Conservation (phyloP, 2,797 vertebrate genomes). For the Coendou prehensilis region DNA sequence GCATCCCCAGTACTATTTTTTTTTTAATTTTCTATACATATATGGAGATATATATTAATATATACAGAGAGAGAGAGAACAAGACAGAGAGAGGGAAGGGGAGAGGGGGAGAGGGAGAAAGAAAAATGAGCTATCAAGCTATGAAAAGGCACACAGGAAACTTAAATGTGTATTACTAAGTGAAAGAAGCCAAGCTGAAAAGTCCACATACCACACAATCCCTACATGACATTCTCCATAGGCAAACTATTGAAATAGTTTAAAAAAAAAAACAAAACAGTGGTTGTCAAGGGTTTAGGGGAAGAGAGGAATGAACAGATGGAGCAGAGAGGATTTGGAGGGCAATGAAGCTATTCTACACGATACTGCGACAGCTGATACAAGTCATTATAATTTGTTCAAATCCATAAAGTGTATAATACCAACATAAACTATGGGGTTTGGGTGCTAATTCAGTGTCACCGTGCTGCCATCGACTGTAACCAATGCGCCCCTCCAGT, state of each 20-base stretch:
- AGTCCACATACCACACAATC: background rate
- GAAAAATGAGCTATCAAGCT: background rate
- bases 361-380: background rate
- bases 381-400: background rate
- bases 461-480: background rate
- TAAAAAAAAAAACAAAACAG: background rate
- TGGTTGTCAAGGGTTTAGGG: background rate
- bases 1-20: background rate
- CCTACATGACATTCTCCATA: background rate
- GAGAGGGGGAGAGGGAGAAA: too few species aligned
- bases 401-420: background rate
- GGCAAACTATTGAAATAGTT: background rate
- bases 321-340: background rate
- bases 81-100: too few species aligned
- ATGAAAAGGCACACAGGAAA: background rate
- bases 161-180: background rate
- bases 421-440: background rate
- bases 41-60: too few species aligned
- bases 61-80: too few species aligned
- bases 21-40: too few species aligned
- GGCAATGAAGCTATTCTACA: background rate
- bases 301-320: background rate
- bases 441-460: background rate
- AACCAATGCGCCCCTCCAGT: background rate
- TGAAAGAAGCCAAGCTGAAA: slow-evolving; percentile 3